Conservation (phyloP, 2,797 vertebrate species). For the Netta rufina region DNA sequence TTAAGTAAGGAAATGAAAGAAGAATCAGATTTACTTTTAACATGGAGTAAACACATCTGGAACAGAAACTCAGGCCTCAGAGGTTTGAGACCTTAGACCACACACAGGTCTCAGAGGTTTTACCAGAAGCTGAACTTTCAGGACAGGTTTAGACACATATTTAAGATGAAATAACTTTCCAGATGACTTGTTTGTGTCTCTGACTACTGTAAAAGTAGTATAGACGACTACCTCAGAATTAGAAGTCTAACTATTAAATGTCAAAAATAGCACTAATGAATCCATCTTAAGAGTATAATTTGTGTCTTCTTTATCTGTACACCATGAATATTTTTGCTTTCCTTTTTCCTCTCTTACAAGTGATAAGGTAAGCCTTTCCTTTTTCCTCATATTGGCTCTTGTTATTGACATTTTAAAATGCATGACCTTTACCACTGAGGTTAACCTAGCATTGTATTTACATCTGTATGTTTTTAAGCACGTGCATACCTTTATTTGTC, state of each 20-base stretch:
- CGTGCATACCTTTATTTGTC: background rate
- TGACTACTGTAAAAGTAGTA: background rate
- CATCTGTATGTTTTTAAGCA: background rate
- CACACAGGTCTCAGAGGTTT: fast-evolving
- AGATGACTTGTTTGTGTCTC: background rate
- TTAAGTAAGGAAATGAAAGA: background rate
- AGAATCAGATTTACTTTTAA: background rate
- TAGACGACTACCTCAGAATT: background rate
- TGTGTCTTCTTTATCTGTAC: no score
- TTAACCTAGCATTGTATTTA: background rate
- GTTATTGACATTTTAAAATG: conserved; percentile 2
- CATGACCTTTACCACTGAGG: background rate
- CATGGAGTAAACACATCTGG: background rate
- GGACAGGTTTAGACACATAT: background rate
- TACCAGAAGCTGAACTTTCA: background rate
- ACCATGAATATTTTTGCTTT: background rate
- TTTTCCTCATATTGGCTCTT: background rate
- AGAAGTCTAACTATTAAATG: background rate
- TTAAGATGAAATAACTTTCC: background rate
- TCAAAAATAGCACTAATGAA: background rate
- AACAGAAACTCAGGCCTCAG: background rate
- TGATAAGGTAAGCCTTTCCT: background rate
- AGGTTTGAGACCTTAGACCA: no score
- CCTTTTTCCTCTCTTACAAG: background rate
- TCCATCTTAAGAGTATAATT: background rate